Percentiles rank a stretch among this genome's conserved stretches.
These are phyloP conservation scores for Notarius quadriscutis DNA, from an alignment of 2,113 vertebrate species.

Conservation along the genomic window DNA sequence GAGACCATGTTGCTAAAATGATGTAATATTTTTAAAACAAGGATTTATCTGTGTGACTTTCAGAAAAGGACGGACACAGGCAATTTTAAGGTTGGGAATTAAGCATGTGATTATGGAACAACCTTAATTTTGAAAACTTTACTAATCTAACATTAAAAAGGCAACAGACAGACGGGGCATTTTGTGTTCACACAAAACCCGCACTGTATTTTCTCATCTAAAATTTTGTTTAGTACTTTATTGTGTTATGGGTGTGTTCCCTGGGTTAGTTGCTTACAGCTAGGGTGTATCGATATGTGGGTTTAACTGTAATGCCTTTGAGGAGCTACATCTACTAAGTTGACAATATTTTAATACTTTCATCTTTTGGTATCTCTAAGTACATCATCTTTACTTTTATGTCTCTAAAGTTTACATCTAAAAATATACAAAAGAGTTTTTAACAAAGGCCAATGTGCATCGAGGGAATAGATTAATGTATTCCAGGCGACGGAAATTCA, in stretches of 20 bases:
- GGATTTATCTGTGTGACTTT: neutral
- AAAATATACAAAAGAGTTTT: neutral
- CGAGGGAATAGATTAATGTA: conserved; percentile 17
- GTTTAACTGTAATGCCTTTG: conserved; percentile 37
- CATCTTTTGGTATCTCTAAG: conserved; percentile 2
- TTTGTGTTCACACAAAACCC: conserved; percentile 21
- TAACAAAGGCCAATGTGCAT: neutral
- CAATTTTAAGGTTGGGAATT: neutral
- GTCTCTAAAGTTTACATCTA: conserved; percentile 3
- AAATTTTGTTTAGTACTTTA: conserved; percentile 16
- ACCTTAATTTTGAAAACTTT: neutral
- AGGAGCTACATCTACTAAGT: conserved; percentile 35
- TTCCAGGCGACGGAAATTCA: conserved; percentile 30
- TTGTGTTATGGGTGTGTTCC: conserved; percentile 18
- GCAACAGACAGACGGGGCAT: neutral
- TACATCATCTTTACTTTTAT: conserved; percentile 10
- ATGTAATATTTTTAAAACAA: neutral
- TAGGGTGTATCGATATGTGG: neutral
- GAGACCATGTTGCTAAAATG: neutral
- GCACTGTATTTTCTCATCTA: neutral
- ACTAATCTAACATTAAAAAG: neutral
- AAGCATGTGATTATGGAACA: neutral
- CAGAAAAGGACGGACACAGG: neutral
- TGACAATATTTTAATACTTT: conserved; percentile 16
- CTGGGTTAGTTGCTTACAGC: conserved; percentile 6